phyloP scores from a whole-genome alignment of 2,797 vertebrate species.

The Acipenser transmontanus region DNA sequence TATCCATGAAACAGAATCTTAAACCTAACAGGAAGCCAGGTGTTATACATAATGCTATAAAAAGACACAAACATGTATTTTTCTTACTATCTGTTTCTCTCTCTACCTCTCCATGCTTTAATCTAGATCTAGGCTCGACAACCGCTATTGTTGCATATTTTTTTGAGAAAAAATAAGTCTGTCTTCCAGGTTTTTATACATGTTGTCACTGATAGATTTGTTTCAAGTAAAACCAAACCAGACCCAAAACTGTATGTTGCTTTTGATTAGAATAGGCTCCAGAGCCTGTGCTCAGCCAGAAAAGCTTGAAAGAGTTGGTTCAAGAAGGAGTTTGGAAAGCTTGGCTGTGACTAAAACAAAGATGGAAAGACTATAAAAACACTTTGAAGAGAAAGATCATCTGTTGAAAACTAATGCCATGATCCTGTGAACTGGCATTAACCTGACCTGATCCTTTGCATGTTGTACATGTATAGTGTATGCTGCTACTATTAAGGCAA shows the following conservation, averaged over 20 bases:
- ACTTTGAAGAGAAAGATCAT: constrained; percentile 17
- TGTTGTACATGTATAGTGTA: too few species aligned
- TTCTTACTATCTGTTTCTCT: not conserved
- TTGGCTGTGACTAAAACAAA: constrained; percentile 1
- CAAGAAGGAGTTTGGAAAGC: constrained; percentile 5
- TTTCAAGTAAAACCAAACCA: not conserved
- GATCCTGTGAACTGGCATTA: not conserved
- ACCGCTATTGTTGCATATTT: not conserved
- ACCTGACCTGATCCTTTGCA: not conserved
- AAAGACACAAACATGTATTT: not conserved
- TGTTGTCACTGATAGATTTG: not conserved
- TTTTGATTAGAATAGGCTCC: constrained; percentile 3
- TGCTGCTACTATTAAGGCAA: too few species aligned
- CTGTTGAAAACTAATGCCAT: constrained; percentile 7
- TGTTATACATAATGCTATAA: not conserved
- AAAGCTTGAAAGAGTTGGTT: not conserved
- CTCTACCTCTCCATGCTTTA: not conserved
- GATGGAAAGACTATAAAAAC: not conserved
- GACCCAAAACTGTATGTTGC: not conserved
- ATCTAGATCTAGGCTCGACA: not conserved
- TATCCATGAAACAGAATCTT: not conserved
- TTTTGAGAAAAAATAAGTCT: not conserved
- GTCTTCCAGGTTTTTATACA: not conserved
- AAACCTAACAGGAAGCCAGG: constrained; percentile 3
- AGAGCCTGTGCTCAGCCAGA: not conserved